Evolutionary conservation across 2,888 invertebrate genomes (phyloP), one percentile per base, ranked within the genome.

Genomic region (Raillietiella orientalis): DNA sequence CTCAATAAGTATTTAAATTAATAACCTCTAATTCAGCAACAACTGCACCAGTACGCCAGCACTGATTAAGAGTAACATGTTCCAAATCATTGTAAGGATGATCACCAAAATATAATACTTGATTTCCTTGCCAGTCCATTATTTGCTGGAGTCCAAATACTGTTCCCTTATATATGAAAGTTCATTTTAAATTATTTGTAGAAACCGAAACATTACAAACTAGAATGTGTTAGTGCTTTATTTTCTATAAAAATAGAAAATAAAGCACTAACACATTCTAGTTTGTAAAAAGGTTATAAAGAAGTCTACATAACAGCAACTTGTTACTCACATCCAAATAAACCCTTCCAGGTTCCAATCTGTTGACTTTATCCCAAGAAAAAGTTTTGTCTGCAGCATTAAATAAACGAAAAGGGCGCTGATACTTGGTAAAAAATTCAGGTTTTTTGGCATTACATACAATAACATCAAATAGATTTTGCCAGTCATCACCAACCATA

Each of bases 41-140:
- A 33, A 93, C 87, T 19, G 90, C 90, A 2, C 87, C 90, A 3
- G 93, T 93, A 35, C 84, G 59, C 90, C 90, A 90, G 25, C 87
- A 87, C 47, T 87, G 82, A 42, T 82, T 72, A 17, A 87, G 50
- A 2, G 84, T 84, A 20, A 84, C 79, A 52, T 90, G 87, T 5
- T 87, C 90, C 29, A 93, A 56, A 51, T 93, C 93, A 39, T 67
- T 77, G 51, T 87, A 90, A 0, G 90, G 87, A 52, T 93, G 93
- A 52, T 93, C 93, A 0, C 93, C 90, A 49, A 90, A 90, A 49
- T 93, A 93, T 13, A 93, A 49, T 21, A 90, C 87, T 38, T 74
- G 70, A 39, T 74, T 70, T 0, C 82, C 82, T 29, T 58, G 52
- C 84, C 87, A 90, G 1, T 74, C 79, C 1, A 84, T 90, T 44